Conservation (phyloP, 2,797 vertebrate genomes). For the Ambastaia sidthimunki region DNA sequence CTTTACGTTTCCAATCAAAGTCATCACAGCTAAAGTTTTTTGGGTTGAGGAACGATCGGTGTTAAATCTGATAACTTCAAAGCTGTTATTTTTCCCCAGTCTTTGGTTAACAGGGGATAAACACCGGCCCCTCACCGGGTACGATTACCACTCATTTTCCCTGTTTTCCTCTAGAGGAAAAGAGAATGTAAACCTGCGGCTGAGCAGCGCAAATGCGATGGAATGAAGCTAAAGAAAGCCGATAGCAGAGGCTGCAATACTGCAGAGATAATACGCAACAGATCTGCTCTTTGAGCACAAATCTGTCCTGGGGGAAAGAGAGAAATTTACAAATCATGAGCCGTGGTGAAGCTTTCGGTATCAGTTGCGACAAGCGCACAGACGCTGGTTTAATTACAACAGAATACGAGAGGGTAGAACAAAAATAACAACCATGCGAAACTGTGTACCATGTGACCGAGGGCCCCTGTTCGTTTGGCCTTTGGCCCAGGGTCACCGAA, state of each 20-base stretch:
- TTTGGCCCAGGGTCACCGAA: constrained; percentile 41
- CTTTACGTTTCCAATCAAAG: constrained; percentile 79
- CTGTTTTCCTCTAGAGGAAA: constrained; percentile 70
- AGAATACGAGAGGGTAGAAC: constrained; percentile 73
- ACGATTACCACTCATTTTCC: constrained; percentile 72
- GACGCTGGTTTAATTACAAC: constrained; percentile 81
- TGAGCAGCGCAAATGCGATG: constrained; percentile 65
- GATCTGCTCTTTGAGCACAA: constrained; percentile 84
- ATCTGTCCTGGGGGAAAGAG: constrained; percentile 79
- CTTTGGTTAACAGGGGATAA: constrained; percentile 69
- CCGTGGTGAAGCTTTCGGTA: constrained; percentile 79
- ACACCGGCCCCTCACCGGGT: constrained; percentile 75
- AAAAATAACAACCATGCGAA: no score
- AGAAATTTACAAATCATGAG: constrained; percentile 85
- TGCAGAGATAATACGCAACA: constrained; percentile 85
- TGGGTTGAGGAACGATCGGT: constrained; percentile 81
- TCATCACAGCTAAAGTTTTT: constrained; percentile 75
- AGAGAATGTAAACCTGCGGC: constrained; percentile 76
- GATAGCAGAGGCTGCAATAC: constrained; percentile 74
- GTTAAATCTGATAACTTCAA: constrained; percentile 79
- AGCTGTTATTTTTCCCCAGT: constrained; percentile 56
- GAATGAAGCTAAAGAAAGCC: constrained; percentile 77
- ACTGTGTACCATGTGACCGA: constrained; percentile 65
- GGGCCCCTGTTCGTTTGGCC: constrained; percentile 73
- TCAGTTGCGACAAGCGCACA: constrained; percentile 80